Base-by-base conservation (phyloP, 2,113 vertebrate species). In the Tretioscincus oriximinensis region DNA sequence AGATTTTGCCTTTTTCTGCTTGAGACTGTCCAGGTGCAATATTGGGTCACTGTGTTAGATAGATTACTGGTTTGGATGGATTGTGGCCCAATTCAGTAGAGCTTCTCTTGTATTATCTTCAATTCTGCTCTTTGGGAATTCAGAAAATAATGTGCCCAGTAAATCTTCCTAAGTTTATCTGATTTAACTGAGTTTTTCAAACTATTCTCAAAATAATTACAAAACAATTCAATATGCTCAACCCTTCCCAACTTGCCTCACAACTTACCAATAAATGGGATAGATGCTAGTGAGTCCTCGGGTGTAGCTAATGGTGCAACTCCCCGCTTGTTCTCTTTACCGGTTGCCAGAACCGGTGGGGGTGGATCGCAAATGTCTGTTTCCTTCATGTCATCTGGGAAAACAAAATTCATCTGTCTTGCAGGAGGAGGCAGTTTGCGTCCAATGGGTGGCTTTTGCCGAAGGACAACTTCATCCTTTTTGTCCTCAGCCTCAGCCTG, bases 201-300 rank as follows among this genome's bases (percentile, higher is more conserved):
- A 47, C 2, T 51, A 12, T 9, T 29, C 28, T 31, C 29, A 24
- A 47, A 49, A 31, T 45, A 18, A 47, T 65, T 20, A 14, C 4
- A 49, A n/a, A 73, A 73, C 21, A 26, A 61, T 5, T 14, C 16
- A 10, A 21, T 31, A 47, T 41, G 45, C 9, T 16, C 28, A 45
- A 24, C 29, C 54, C 49, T 24, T 73, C 24, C 14, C 31, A 79
- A 21, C 29, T 18, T 63, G 41, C 28, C 21, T 47, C 28, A 7
- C 2, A 2, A 88, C 97, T 96, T 94, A 99, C 98, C 98, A 63
- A 99, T 99, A 92, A 97, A 99, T 35, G 98, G 98, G 84, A 99
- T 99, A 81, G 97, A 98, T 0, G 98, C 98, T 92, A 99, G 91
- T 0, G 97, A 98, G 88, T 99, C 98, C 60, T 98, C 97, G 1